Conservation (phyloP, 2,888 invertebrate species). For the Smittia aterrima region DNA sequence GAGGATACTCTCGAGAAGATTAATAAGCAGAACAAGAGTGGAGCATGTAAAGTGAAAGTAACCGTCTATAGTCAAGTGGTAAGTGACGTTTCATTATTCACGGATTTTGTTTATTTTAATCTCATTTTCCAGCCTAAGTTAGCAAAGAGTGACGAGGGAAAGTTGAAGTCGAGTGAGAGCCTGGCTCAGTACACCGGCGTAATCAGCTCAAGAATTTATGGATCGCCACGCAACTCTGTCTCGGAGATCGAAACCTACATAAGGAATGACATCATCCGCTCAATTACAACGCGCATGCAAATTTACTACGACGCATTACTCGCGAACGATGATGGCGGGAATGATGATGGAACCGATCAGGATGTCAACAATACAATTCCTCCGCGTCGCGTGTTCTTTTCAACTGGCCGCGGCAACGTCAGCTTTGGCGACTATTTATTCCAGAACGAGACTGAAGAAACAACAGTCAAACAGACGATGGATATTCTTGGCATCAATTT, state of each 20-base stretch:
- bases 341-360: slow-evolving; percentile 44
- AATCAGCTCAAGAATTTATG: slow-evolving; percentile 64
- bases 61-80: slow-evolving; percentile 30
- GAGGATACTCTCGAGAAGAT: slow-evolving; percentile 64
- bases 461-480: slow-evolving; percentile 72
- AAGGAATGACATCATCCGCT: slow-evolving; percentile 80
- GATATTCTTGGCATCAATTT: slow-evolving; percentile 65
- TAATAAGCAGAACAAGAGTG: slow-evolving; percentile 58
- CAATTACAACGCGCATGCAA: slow-evolving; percentile 79
- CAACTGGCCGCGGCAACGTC: slow-evolving; percentile 62
- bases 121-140: slow-evolving; percentile 2
- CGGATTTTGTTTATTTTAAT: not conserved
- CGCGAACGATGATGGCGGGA: slow-evolving; percentile 60
- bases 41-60: slow-evolving; percentile 1
- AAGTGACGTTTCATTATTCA: too few species aligned
- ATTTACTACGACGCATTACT: slow-evolving; percentile 92
- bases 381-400: slow-evolving; percentile 79
- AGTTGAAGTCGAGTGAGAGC: not conserved
- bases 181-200: slow-evolving; percentile 45
- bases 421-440: slow-evolving; percentile 88
- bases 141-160: not conserved
- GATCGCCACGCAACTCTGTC: slow-evolving; percentile 73
- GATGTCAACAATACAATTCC: slow-evolving; percentile 53
- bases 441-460: slow-evolving; percentile 49
- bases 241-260: slow-evolving; percentile 70